Evolutionary conservation across 1,140 invertebrate species (phyloP).

Genomic region (Episyrphus balteatus): DNA sequence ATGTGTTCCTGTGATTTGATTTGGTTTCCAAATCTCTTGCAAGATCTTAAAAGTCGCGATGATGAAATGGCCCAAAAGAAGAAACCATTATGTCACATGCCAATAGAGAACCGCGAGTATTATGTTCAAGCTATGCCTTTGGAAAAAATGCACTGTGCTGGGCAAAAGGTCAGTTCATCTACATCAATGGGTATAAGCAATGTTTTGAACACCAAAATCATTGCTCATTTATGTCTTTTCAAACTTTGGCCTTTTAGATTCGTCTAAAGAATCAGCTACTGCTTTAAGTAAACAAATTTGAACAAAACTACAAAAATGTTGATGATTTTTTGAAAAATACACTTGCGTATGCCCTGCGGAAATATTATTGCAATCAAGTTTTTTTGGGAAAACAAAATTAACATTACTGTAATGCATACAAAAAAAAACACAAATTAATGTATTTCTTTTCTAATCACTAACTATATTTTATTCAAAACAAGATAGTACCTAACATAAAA

Average conservation of each 20-base stretch:
- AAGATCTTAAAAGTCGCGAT: constrained; percentile 60
- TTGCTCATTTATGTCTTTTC: neutral
- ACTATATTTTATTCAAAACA: no score
- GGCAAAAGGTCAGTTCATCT: constrained; percentile 44
- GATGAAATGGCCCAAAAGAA: constrained; percentile 79
- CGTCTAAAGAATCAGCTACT: constrained; percentile 7
- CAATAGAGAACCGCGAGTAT: constrained; percentile 65
- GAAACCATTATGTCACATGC: constrained; percentile 65
- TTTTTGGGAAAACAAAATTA: no score
- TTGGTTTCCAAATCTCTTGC: constrained; percentile 75
- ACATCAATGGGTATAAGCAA: constrained; percentile 31
- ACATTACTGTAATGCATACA: no score
- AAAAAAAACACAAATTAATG: no score
- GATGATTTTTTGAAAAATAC: constrained; percentile 10
- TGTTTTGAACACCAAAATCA: constrained; percentile 25
- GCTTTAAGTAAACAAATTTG: neutral
- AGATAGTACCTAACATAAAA: no score
- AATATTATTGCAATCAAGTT: constrained; percentile 15
- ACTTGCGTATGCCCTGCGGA: constrained; percentile 11
- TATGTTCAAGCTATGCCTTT: constrained; percentile 65
- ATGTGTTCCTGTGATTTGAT: constrained; percentile 75
- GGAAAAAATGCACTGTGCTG: constrained; percentile 66
- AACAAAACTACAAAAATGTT: constrained; percentile 9
- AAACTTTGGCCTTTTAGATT: constrained; percentile 8
- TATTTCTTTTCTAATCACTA: no score